These are phyloP conservation scores for Corynorhinus townsendii DNA, from an alignment of 2,113 vertebrate species.

Conservation along the genomic window DNA sequence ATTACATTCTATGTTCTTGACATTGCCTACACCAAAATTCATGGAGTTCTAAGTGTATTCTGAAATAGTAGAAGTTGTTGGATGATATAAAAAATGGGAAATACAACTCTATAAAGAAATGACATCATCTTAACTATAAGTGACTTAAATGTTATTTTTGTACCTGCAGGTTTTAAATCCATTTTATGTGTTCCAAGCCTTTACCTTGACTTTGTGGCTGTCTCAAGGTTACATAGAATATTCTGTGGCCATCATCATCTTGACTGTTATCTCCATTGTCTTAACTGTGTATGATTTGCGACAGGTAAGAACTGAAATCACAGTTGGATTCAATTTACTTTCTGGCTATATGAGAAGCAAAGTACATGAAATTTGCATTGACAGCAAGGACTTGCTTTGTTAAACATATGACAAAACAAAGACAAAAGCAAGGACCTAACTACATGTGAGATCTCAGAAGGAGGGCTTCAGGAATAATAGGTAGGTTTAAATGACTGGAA, in stretches of 20 bases:
- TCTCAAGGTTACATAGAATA: slow-evolving; percentile 78
- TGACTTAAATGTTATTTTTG: not conserved
- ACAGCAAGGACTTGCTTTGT: slow-evolving; percentile 2
- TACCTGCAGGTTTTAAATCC: slow-evolving; percentile 79
- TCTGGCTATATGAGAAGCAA: not conserved
- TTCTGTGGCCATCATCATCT: slow-evolving; percentile 77
- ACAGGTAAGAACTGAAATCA: slow-evolving; percentile 72
- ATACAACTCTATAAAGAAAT: not conserved
- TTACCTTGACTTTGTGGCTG: slow-evolving; percentile 78
- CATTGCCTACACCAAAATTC: not conserved
- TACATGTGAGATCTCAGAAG: not conserved
- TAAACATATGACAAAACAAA: not conserved
- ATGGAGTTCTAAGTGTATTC: not conserved
- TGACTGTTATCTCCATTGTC: slow-evolving; percentile 74
- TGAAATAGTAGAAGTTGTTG: not conserved
- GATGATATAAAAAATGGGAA: not conserved
- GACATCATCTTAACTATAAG: not conserved
- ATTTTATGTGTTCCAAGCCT: slow-evolving; percentile 81
- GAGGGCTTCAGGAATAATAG: not conserved
- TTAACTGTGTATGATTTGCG: slow-evolving; percentile 76
- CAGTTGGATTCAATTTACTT: not conserved
- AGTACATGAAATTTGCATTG: not conserved
- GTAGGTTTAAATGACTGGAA: not conserved
- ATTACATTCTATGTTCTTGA: not conserved
- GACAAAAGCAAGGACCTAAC: not conserved